phyloP scores from a whole-genome alignment of 2,888 invertebrate genomes.

The Heliconius hortense region DNA sequence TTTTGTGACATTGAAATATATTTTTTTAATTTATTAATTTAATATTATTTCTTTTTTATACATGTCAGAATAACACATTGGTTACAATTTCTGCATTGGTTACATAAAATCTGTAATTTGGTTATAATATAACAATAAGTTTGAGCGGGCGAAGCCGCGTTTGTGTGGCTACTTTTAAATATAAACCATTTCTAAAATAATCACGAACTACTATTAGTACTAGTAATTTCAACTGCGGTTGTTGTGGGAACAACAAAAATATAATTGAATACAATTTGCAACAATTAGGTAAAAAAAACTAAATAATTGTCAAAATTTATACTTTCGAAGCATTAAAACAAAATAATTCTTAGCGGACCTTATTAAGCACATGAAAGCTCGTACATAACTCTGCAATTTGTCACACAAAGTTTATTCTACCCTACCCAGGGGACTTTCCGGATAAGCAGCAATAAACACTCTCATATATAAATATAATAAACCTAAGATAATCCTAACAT shows the following conservation, averaged over 20 bases:
- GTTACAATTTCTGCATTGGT: no score
- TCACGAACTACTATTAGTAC: no score
- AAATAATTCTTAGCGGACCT: constrained; percentile 8
- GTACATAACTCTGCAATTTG: constrained; percentile 9
- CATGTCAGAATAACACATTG: no score
- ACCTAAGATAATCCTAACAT: not conserved
- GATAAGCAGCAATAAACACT: constrained; percentile 12
- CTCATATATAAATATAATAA: constrained; percentile 13
- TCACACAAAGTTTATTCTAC: constrained; percentile 16
- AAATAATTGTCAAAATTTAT: not conserved
- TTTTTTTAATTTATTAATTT: no score
- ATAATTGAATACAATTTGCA: not conserved
- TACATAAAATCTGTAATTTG: no score
- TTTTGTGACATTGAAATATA: not conserved
- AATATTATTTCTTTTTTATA: no score
- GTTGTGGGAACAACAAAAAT: not conserved
- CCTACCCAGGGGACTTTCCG: not conserved
- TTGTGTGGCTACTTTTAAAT: no score
- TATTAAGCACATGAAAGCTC: constrained; percentile 10
- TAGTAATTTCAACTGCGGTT: no score
- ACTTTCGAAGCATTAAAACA: not conserved
- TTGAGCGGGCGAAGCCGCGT: no score
- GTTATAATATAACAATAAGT: no score
- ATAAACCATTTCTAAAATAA: no score
- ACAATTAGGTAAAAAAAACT: not conserved